A percentile compares a stretch with the other conserved stretches of the same genome.
These are phyloP conservation scores for Zaprionus inermis DNA, from an alignment of 1,140 invertebrate genomes.

Conservation along the genomic window DNA sequence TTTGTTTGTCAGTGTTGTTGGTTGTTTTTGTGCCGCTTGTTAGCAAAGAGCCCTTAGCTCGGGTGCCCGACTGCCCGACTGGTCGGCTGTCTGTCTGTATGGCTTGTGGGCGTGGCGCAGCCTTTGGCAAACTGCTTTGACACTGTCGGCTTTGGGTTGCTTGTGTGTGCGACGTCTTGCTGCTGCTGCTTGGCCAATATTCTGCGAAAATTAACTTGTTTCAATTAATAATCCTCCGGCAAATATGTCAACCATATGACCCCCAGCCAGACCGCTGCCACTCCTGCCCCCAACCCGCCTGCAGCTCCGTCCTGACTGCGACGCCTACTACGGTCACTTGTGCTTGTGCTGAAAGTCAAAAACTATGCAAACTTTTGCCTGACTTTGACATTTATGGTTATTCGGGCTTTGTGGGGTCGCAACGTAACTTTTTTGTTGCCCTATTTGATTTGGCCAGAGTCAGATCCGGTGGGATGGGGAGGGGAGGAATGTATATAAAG, in stretches of 20 bases:
- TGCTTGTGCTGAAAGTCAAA: slow-evolving; percentile 65
- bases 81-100: slow-evolving; percentile 2
- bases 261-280: not conserved
- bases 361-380: slow-evolving; percentile 82
- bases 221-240: slow-evolving; percentile 84
- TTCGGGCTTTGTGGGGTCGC: slow-evolving; percentile 41
- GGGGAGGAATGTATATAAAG: slow-evolving; percentile 43
- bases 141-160: slow-evolving; percentile 51
- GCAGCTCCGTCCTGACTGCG: slow-evolving; percentile 9
- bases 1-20: slow-evolving; percentile 58
- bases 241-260: slow-evolving; percentile 83
- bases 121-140: slow-evolving; percentile 68
- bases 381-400: slow-evolving; percentile 83
- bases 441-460: slow-evolving; percentile 57
- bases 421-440: slow-evolving; percentile 59
- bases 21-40: slow-evolving; percentile 69
- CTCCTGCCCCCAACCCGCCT: not conserved
- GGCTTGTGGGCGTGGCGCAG: slow-evolving; percentile 47
- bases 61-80: too few species aligned
- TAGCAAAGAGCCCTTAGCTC: slow-evolving; percentile 32
- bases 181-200: slow-evolving; percentile 55
- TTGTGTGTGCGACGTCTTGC: slow-evolving; percentile 37
- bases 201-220: slow-evolving; percentile 83
- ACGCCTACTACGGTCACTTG: slow-evolving; percentile 14
- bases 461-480: slow-evolving; percentile 32